These are phyloP conservation scores for Lasiurus cinereus DNA, from an alignment of 2,113 vertebrate genomes.

Conservation along the genomic window DNA sequence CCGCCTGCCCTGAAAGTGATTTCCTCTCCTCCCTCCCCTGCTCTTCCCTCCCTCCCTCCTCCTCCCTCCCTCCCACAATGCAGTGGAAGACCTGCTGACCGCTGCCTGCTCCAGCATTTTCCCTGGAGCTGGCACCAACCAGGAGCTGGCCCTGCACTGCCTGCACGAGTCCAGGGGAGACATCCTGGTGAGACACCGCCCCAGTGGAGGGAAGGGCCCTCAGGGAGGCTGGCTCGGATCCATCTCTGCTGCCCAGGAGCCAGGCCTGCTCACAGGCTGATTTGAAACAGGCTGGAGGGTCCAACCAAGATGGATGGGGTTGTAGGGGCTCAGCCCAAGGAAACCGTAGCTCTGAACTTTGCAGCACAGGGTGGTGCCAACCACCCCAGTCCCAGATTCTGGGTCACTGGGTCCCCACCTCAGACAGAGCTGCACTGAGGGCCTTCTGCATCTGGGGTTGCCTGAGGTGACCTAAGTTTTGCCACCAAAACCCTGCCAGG, in stretches of 20 bases:
- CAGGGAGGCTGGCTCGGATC: neutral
- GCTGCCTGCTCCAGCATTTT: conserved; percentile 97
- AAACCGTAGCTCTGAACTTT: neutral
- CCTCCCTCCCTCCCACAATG: conserved; percentile 30
- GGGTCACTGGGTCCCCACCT: neutral
- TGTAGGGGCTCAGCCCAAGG: neutral
- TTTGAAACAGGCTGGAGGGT: neutral
- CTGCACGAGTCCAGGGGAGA: conserved; percentile 94
- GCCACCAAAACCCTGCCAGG: neutral
- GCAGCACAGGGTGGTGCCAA: neutral
- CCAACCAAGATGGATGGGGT: neutral
- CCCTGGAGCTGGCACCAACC: conserved; percentile 96
- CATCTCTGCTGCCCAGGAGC: neutral
- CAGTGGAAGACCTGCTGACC: conserved; percentile 95
- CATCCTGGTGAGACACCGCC: conserved; percentile 93
- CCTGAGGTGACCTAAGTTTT: neutral
- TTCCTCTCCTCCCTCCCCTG: neutral
- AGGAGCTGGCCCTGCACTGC: conserved; percentile 96
- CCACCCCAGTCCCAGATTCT: neutral
- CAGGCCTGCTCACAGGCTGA: neutral
- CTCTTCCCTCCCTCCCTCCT: neutral
- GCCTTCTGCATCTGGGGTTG: neutral
- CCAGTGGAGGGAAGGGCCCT: neutral
- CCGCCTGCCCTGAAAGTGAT: neutral
- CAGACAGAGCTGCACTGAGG: neutral